Base-by-base conservation (phyloP, 1,140 invertebrate genomes). In the Trialeurodes vaporariorum region DNA sequence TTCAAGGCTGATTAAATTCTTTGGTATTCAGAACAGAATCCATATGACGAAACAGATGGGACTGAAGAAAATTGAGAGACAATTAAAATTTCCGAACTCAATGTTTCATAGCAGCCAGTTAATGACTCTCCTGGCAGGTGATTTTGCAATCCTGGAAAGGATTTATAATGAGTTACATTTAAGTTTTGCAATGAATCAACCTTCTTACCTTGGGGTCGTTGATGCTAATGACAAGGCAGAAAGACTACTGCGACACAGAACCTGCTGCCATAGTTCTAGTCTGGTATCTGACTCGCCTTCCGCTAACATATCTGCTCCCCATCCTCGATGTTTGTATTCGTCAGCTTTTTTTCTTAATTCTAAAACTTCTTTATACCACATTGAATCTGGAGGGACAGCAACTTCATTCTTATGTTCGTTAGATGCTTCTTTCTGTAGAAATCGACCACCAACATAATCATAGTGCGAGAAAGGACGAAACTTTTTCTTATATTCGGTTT, bases 291-390 rank as follows among this genome's bases (percentile, higher is more conserved):
- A 79, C 76, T 87, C 84, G 68, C 84, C 82, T 76, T 87, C 81
- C 77, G 90, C 87, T 73, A 89, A 87, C 74, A 93, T 83, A 80
- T 92, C 91, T 70, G 87, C 87, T 72, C 91, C 91, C 91, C 91
- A 94, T 75, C 91, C 92, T 75, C 91, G 89, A 79, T 90, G 87
- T 86, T 93, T 93, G 79, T 94, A 94, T 79, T 94, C 91, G 73
- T 90, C 91, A 76, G 92, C 92, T 77, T 93, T 91, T 78, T 92
- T 92, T 73, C 92, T 85, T 70, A 94, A 82, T 80, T 94, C 92
- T 74, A 92, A 84, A 73, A 94, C 90, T 79, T 92, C 89, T 72
- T 84, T 83, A 79, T 88, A 91, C 90, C 90, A 92, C 72, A 87
- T 69, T 71, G 75, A 70, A 76, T 78, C 67, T 76, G 75, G 66